phyloP scores from a whole-genome alignment of 2,888 invertebrate genomes.

The Subacronicta megacephala region DNA sequence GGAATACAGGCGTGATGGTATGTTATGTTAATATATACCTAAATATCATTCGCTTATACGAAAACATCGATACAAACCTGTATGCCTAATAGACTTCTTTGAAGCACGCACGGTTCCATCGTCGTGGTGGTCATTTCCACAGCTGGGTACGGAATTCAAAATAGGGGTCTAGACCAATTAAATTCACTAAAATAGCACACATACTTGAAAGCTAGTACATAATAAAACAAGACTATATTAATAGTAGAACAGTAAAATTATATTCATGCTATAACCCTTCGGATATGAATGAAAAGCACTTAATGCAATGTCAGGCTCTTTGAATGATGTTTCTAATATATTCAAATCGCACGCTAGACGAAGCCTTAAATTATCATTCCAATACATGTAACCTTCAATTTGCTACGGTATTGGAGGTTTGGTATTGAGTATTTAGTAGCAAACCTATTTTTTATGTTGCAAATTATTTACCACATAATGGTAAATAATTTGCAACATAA shows the following conservation, averaged over 20 bases:
- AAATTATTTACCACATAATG: conserved; percentile 22
- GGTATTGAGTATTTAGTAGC: conserved; percentile 40
- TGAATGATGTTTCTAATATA: conserved; percentile 40
- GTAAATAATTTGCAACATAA: too few species aligned
- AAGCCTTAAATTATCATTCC: conserved; percentile 29
- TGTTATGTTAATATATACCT: too few species aligned
- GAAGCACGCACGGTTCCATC: too few species aligned
- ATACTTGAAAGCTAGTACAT: conserved; percentile 4
- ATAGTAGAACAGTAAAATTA: conserved; percentile 42
- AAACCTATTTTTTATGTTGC: conserved; percentile 36
- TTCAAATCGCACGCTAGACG: conserved; percentile 35
- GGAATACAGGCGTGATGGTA: too few species aligned
- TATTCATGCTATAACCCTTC: conserved; percentile 33
- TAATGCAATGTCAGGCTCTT: conserved; percentile 36
- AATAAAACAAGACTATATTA: conserved; percentile 38
- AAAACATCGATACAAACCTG: too few species aligned
- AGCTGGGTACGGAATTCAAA: too few species aligned
- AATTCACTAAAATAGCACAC: conserved; percentile 1
- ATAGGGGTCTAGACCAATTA: too few species aligned
- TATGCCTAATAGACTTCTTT: too few species aligned
- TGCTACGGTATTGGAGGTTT: conserved; percentile 35
- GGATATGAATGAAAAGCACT: conserved; percentile 40
- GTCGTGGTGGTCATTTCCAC: too few species aligned
- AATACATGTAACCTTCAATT: conserved; percentile 51
- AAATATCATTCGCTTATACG: too few species aligned